Evolutionary conservation across 2,113 vertebrate species (phyloP).

Genomic region (Andinoacara biseriatus): DNA sequence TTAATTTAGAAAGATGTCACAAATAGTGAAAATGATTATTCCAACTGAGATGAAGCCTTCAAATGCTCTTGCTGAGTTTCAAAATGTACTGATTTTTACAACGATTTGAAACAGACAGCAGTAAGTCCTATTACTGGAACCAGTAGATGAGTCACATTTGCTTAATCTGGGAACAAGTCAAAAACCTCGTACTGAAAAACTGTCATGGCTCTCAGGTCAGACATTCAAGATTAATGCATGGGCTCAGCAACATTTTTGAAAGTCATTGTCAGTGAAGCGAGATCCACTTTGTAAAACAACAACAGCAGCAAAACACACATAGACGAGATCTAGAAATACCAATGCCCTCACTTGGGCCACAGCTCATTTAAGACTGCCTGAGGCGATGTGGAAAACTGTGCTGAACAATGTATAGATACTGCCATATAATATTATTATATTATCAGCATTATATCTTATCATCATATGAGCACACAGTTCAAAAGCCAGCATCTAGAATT

Average conservation of each 20-base stretch:
- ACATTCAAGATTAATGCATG: not conserved
- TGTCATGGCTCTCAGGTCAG: not conserved
- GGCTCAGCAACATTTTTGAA: too few relatives aligned
- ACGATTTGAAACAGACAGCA: constrained; percentile 3
- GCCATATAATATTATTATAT: too few relatives aligned
- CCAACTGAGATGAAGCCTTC: not conserved
- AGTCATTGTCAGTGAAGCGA: too few relatives aligned
- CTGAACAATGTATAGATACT: not conserved
- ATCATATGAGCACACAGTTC: too few relatives aligned
- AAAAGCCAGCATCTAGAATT: not conserved
- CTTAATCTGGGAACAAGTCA: not conserved
- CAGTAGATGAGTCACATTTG: not conserved
- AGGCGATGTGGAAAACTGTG: not conserved
- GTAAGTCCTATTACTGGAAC: not conserved
- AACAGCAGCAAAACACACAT: not conserved
- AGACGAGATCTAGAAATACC: too few relatives aligned
- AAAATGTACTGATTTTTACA: not conserved
- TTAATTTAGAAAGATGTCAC: not conserved
- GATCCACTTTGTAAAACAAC: not conserved
- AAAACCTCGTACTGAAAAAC: not conserved
- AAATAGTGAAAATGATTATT: not conserved
- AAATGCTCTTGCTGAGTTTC: not conserved
- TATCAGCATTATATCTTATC: too few relatives aligned
- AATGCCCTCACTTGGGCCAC: not conserved
- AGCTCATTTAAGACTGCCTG: not conserved